Evolutionary conservation across 2,888 invertebrate species (phyloP), one percentile per base, ranked within the genome.

Genomic region (Synergus itoensis): DNA sequence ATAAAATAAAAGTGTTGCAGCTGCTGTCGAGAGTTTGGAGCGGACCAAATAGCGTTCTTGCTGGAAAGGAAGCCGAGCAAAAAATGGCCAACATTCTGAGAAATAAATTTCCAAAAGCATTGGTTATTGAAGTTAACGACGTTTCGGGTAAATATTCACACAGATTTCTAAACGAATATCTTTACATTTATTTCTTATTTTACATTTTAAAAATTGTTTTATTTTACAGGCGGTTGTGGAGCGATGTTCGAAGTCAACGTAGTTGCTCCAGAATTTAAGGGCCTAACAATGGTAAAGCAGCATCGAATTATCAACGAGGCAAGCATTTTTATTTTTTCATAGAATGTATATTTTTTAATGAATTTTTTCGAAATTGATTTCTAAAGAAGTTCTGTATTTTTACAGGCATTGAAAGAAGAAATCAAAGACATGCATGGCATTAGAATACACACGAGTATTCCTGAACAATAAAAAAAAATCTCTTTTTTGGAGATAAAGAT

Each of bases 371-470:
- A 63, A 48, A 45, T 18, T 69, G 69, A n/a, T 80, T 81, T 16
- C 53, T 36, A 69, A n/a, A 11, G 12, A 2, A 76, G 43, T 67
- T 43, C 67, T 76, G 18, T 62, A 78, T 80, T 81, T 77, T 91
- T 90, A 73, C 87, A 94, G 94, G 94, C 94, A 7, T 93, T 97
- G 62, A 95, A 96, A 89, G 94, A 94, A 85, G 96, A 97, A 92
- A 97, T 97, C 82, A 96, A 96, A 86, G 94, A 95, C 87, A 97
- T 97, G 95, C 97, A 97, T 90, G 97, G 97, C 11, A 93, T 97
- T 77, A 94, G 96, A 83, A 96, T 97, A 86, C 94, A 95, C 84
- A 97, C 97, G 0, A 93, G 94, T 80, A 92, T 94, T 36, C 93
- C 95, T 16, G 83, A 90, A 16, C 41, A 81, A 0, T 87, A 63